Evolutionary conservation across 1,140 invertebrate genomes (phyloP).

Genomic region (Druon quercuslanigerum): DNA sequence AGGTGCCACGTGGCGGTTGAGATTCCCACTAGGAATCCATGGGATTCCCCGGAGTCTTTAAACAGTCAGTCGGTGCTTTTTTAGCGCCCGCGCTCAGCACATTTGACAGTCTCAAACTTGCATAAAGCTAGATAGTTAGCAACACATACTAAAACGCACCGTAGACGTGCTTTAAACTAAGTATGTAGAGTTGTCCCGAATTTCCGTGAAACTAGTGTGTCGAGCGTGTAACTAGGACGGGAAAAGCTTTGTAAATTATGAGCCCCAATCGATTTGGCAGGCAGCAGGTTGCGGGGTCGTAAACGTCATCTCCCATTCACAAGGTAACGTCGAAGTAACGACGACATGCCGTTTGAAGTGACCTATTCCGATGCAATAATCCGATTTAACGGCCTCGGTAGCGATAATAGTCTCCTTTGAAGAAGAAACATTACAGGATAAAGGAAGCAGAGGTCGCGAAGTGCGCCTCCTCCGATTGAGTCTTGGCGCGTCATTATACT

Average conservation of each 20-base stretch:
- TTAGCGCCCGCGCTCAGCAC: no score
- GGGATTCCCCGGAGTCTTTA: no score
- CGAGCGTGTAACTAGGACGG: conserved; percentile 8
- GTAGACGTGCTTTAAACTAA: not conserved
- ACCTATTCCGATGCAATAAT: conserved; percentile 28
- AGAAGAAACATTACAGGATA: conserved; percentile 37
- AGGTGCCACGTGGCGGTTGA: no score
- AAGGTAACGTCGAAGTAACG: not conserved
- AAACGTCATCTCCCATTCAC: conserved; percentile 14
- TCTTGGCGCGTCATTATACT: conserved; percentile 32
- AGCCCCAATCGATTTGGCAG: conserved; percentile 7
- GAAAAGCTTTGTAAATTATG: conserved; percentile 13
- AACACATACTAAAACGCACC: no score
- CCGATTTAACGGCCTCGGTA: not conserved
- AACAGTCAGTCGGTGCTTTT: no score
- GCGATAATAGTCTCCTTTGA: not conserved
- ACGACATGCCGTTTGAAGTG: not conserved
- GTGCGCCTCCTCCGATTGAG: conserved; percentile 39
- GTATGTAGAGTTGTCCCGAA: not conserved
- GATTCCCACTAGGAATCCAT: no score
- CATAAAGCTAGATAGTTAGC: no score
- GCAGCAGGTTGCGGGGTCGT: conserved; percentile 2
- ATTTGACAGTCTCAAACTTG: no score
- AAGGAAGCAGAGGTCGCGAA: conserved; percentile 44
- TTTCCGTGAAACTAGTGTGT: not conserved